phyloP scores from a whole-genome alignment of 2,888 invertebrate species.

The Serrognathus titanus region DNA sequence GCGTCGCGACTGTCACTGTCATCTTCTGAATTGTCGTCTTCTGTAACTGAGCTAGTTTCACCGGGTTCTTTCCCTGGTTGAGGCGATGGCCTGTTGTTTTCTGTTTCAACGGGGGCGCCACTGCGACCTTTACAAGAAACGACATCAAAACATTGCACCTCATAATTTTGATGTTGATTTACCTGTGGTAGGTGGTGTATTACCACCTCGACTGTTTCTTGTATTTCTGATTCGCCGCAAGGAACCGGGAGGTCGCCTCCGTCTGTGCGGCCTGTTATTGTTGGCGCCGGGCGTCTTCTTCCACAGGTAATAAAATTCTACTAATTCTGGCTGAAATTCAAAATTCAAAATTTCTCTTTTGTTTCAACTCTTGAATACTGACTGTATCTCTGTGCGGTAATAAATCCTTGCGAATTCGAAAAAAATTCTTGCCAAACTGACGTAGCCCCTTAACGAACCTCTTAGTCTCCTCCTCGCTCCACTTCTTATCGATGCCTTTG shows the following conservation, averaged over 20 bases:
- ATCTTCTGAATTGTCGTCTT: constrained; percentile 89
- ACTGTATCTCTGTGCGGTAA: constrained; percentile 95
- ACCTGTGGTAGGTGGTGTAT: constrained; percentile 33
- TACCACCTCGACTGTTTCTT: constrained; percentile 78
- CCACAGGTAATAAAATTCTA: constrained; percentile 99
- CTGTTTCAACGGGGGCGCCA: constrained; percentile 45
- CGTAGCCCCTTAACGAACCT: constrained; percentile 97
- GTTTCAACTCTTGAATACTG: constrained; percentile 38
- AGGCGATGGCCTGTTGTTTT: constrained; percentile 58
- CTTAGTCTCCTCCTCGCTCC: constrained; percentile 98
- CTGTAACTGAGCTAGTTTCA: constrained; percentile 77
- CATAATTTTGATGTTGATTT: background rate
- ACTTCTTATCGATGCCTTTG: constrained; percentile 95
- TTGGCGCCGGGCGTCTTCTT: constrained; percentile 98
- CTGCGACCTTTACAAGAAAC: constrained; percentile 27
- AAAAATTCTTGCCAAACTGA: constrained; percentile 99
- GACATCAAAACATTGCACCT: constrained; percentile 1
- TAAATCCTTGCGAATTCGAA: constrained; percentile 93
- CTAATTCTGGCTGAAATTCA: constrained; percentile 75
- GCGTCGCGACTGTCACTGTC: constrained; percentile 92
- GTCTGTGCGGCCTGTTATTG: constrained; percentile 90
- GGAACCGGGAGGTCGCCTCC: constrained; percentile 77
- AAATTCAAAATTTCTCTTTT: background rate
- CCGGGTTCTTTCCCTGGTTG: constrained; percentile 64
- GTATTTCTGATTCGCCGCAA: constrained; percentile 84